Evolutionary conservation across 1,140 invertebrate genomes (phyloP), one percentile per base, ranked within the genome.

Genomic region (Drosophila dunni): DNA sequence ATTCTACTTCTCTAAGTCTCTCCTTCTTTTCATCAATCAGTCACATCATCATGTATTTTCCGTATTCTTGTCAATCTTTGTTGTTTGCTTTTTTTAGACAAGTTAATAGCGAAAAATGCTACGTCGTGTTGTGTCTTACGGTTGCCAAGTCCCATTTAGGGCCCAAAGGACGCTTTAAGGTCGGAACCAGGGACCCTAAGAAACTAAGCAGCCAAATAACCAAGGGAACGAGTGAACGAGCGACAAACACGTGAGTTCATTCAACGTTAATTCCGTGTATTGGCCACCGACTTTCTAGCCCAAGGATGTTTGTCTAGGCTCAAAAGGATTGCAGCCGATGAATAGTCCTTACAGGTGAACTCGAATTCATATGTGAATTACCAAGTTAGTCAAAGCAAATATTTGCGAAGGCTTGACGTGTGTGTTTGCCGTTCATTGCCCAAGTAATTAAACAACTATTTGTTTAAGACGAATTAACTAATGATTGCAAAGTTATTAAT

Each of bases 91-190:
- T 79, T 29, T 29, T 29, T 67, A 68, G 67, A 77, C 69, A 77
- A 79, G 77, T 79, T 79, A 79, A 79, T 79, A 77, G 68, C 77
- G 74, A 73, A 72, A 77, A 79, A 73, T 79, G 36, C 40, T 51
- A 20, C 33, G 48, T 53, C 42, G 48, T 33, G 46, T 54, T 69
- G 46, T 24, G 36, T 54, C 15, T 45, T 45, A 61, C 44, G 64
- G 53, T 51, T 69, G 64, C 56, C 72, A 75, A 69, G 60, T 61
- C 54, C 24, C 63, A 61, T 63, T 48, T 58, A 48, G 33, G 54
- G 44, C 74, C 75, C 67, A 70, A 75, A 75, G 71, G 54, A 42
- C 51, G 40, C 36, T 20, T 48, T 40, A 17, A 46, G 46, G 44
- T 34, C 9, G 50, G 54, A 11, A 6, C 13, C 24, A 29, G 15